Conservation (phyloP, 2,888 invertebrate species). For the Helicoverpa assulta region DNA sequence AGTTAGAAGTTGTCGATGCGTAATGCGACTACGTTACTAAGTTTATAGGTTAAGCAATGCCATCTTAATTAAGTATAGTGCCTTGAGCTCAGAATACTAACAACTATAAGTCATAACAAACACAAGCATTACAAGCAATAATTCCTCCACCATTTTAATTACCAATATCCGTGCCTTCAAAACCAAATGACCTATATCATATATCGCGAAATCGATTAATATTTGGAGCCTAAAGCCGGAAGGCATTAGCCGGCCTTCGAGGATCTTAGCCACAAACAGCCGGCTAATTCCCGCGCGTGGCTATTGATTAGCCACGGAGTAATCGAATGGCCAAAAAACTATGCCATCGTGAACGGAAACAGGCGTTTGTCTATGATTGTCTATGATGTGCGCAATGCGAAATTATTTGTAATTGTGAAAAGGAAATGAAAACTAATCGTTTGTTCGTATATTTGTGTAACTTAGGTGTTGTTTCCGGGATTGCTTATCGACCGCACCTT, state of each 20-base stretch:
- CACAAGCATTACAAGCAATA: neutral
- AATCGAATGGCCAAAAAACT: conserved; percentile 53
- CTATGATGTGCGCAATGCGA: conserved; percentile 25
- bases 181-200: conserved; percentile 59
- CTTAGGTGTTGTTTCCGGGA: neutral
- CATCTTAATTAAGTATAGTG: neutral
- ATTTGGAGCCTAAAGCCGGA: conserved; percentile 63
- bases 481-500: neutral
- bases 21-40: neutral
- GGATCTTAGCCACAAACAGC: conserved; percentile 64
- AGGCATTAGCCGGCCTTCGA: conserved; percentile 66
- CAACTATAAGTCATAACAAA: neutral
- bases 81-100: neutral
- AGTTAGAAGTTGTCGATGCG: too few relatives aligned
- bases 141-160: neutral
- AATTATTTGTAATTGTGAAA: conserved; percentile 35
- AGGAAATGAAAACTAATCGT: conserved; percentile 35
- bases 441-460: conserved; percentile 25
- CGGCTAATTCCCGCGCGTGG: conserved; percentile 55
- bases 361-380: conserved; percentile 50
- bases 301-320: conserved; percentile 61
- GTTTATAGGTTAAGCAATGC: neutral
- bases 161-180: conserved; percentile 23
- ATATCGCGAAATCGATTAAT: conserved; percentile 66
- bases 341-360: conserved; percentile 59